phyloP scores from a whole-genome alignment of 2,888 invertebrate species.

The Antitype chi region DNA sequence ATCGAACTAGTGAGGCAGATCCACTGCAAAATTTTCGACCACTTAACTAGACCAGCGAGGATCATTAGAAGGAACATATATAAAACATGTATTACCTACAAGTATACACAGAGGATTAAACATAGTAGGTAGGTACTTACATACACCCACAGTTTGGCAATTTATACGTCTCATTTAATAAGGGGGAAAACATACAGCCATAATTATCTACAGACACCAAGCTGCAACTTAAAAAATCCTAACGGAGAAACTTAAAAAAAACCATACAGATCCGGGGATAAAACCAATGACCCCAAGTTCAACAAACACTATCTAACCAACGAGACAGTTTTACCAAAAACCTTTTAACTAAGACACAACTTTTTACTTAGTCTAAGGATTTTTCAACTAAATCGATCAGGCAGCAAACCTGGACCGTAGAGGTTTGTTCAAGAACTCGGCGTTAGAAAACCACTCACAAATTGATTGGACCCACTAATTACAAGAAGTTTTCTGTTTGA shows the following conservation, averaged over 20 bases:
- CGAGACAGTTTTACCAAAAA: conserved; percentile 1
- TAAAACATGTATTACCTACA: too few species aligned
- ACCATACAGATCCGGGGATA: background rate
- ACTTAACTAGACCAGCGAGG: too few species aligned
- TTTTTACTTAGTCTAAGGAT: conserved; percentile 29
- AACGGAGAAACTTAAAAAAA: background rate
- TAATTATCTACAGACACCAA: too few species aligned
- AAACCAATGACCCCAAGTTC: background rate
- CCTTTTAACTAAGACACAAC: conserved; percentile 57
- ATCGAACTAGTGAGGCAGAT: too few species aligned
- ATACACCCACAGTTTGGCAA: background rate
- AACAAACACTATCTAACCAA: background rate
- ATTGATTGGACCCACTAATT: conserved; percentile 73
- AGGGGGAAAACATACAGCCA: background rate
- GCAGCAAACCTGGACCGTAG: conserved; percentile 69
- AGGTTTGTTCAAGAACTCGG: conserved; percentile 72
- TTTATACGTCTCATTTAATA: background rate
- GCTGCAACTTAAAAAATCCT: background rate
- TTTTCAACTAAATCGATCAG: conserved; percentile 74
- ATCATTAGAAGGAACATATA: too few species aligned
- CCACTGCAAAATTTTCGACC: too few species aligned
- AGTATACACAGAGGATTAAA: too few species aligned
- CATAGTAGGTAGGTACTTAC: too few species aligned
- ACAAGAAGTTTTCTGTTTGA: conserved; percentile 57
- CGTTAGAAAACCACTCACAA: conserved; percentile 73